Evolutionary conservation across 2,113 vertebrate genomes (phyloP), one percentile per base, ranked within the genome.

Genomic region (Gymnobelideus leadbeateri): DNA sequence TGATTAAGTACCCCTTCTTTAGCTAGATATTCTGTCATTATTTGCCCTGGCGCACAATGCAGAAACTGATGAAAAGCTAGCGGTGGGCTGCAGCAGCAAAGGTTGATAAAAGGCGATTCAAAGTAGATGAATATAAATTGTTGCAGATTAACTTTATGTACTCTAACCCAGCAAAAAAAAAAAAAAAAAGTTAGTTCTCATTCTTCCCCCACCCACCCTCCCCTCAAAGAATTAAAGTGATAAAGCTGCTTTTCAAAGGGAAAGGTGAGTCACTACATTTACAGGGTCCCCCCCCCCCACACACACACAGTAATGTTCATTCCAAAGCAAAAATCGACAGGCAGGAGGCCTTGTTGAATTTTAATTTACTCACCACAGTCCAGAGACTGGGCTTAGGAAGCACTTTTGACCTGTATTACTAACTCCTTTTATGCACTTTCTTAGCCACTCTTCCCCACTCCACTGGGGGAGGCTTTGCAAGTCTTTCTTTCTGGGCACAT

Each of bases 1-100:
- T 99, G 99, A 99, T 99, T 99, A 99, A 99, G 99, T 99, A 98
- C 98, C 98, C 99, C 99, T 99, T 99, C 99, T 99, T 99, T 99
- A 98, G 98, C 98, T 98, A 98, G 98, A 99, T 99, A 99, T 99
- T 99, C 99, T 99, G 98, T 98, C 99, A 99, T 99, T 99, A 99
- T 99, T 99, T 99, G 99, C 98, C 98, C 99, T 98, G 98, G 99
- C 98, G 95, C 98, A 99, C 98, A 98, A 99, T 98, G 98, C 98
- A 98, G 96, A 98, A 99, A 99, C 98, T 99, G 99, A 99, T 99
- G 98, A 99, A 98, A 98, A 98, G 98, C 94, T 95, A 97, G 98
- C 97, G 97, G 98, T 98, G 98, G 98, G 98, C 97, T 98, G 97
- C 96, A 95, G 98, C 98, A 91, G 97, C 98, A 99, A 98, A 99